Evolutionary conservation across 2,888 invertebrate genomes (phyloP).

Genomic region (Crematogaster levior): DNA sequence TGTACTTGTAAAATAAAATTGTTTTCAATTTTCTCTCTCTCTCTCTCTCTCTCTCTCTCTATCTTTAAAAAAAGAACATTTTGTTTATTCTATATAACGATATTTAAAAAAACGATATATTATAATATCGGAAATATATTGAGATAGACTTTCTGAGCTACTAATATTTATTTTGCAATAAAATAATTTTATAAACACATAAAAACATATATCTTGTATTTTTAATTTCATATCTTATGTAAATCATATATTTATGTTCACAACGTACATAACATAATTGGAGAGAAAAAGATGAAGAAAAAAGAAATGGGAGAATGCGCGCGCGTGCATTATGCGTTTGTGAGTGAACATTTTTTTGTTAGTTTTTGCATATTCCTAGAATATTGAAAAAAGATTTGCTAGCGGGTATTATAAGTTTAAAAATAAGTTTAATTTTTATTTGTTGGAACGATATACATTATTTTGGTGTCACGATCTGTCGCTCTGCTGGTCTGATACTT

Average conservation of each 20-base stretch:
- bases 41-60: no score
- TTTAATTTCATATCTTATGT: neutral
- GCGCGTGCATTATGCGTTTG: neutral
- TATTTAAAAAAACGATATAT: neutral
- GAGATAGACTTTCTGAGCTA: neutral
- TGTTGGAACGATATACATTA: neutral
- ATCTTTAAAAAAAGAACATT: neutral
- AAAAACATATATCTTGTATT: neutral
- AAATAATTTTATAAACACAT: neutral
- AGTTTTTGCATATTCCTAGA: neutral
- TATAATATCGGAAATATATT: neutral
- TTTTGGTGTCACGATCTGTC: conserved; percentile 11
- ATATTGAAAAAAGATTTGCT: neutral
- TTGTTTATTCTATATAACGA: neutral
- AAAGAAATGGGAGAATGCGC: neutral
- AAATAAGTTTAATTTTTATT: conserved; percentile 25
- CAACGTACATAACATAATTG: neutral
- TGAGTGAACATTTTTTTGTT: neutral
- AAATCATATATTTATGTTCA: neutral
- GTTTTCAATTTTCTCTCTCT: no score
- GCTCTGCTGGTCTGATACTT: conserved; percentile 5
- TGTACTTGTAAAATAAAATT: neutral
- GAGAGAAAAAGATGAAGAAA: neutral
- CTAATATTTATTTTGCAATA: neutral
- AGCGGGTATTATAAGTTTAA: conserved; percentile 3